Percentiles rank a stretch among this genome's conserved stretches.
Conservation (phyloP, 2,797 vertebrate species). For the Myotis planiceps region DNA sequence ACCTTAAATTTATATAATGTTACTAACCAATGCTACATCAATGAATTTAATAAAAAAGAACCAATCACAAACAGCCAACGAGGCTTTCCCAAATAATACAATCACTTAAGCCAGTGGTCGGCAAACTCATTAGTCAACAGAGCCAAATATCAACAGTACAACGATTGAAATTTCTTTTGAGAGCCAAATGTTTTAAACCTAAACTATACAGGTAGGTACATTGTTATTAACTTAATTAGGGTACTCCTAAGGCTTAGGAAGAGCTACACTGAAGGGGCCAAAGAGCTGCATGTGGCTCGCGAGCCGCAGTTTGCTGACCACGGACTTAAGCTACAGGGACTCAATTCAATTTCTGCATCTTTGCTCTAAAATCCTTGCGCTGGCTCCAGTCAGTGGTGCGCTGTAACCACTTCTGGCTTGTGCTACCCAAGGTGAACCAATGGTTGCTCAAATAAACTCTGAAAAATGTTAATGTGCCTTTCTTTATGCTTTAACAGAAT, state of each 20-base stretch:
- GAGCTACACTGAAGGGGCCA: too few species aligned
- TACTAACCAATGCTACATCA: neutral
- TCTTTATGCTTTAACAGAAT: neutral
- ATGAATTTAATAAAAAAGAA: neutral
- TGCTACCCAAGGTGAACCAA: too few species aligned
- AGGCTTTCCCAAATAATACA: neutral
- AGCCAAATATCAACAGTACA: too few species aligned
- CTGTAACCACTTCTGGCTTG: neutral
- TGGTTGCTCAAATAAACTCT: neutral
- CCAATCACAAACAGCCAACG: neutral
- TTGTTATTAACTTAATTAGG: too few species aligned
- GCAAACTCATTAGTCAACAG: too few species aligned
- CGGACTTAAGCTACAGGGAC: neutral
- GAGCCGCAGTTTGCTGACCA: too few species aligned
- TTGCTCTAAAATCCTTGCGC: neutral
- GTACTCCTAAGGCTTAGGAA: too few species aligned
- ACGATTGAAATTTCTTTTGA: too few species aligned
- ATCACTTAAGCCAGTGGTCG: neutral
- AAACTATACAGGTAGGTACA: too few species aligned
- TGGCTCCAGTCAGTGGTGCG: fast-evolving
- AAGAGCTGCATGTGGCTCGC: too few species aligned
- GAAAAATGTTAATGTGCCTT: neutral
- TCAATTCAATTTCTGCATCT: neutral
- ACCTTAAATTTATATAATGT: neutral
- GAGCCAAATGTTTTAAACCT: too few species aligned